Evolutionary conservation across 2,888 invertebrate genomes (phyloP).

Genomic region (Atherix ibis): DNA sequence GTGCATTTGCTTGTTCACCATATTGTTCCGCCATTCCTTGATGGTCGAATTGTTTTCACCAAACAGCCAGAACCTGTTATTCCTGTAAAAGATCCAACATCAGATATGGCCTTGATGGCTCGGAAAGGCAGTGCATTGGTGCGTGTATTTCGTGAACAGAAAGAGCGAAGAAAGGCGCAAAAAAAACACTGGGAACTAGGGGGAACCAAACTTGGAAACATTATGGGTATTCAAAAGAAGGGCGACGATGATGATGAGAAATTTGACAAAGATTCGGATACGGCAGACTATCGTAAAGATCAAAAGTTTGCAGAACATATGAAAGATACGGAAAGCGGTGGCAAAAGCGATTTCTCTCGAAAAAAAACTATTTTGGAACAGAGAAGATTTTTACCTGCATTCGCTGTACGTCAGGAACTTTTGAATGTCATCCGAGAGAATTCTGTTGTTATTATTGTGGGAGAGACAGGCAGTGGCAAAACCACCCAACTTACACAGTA

Average conservation of each 20-base stretch:
- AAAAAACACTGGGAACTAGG: slow-evolving; percentile 99
- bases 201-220: slow-evolving; percentile 74
- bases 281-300: slow-evolving; percentile 75
- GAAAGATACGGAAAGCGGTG: slow-evolving; percentile 46
- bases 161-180: slow-evolving; percentile 90
- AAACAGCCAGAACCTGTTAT: slow-evolving; percentile 99
- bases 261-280: slow-evolving; percentile 47
- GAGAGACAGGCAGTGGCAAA: slow-evolving; percentile 47
- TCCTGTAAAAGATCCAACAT: slow-evolving; percentile 87
- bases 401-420: slow-evolving; percentile 85
- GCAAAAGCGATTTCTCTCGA: slow-evolving; percentile 70
- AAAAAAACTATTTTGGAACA: slow-evolving; percentile 75
- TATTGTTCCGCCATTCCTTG: slow-evolving; percentile 95
- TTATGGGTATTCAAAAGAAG: slow-evolving; percentile 82
- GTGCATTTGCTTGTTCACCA: slow-evolving; percentile 96
- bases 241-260: slow-evolving; percentile 60
- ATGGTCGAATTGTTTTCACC: slow-evolving; percentile 96
- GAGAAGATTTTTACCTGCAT: slow-evolving; percentile 82
- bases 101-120: slow-evolving; percentile 92
- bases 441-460: slow-evolving; percentile 86
- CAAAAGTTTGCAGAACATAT: slow-evolving; percentile 96
- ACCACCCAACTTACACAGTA: slow-evolving; percentile 97
- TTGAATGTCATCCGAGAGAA: slow-evolving; percentile 85
- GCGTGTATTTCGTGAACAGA: slow-evolving; percentile 81
- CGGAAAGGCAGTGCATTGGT: slow-evolving; percentile 89